Base-by-base conservation (phyloP, 2,113 vertebrate genomes). In the Syrrhaptes paradoxus region DNA sequence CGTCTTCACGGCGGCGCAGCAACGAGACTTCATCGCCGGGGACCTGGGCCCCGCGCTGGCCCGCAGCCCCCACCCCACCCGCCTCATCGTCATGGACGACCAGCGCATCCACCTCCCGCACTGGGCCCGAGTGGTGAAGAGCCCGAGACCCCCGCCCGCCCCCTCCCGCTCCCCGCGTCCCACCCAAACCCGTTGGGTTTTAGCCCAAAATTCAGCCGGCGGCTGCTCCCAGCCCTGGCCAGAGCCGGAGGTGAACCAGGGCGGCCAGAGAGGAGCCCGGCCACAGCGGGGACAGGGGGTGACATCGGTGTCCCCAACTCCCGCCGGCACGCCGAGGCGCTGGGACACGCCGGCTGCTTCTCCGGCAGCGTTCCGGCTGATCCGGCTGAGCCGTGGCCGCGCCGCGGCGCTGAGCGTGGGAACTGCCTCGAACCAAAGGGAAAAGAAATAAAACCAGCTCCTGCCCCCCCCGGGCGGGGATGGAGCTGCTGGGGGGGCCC, bases 81-180 rank as follows among this genome's bases (percentile, higher is more conserved):
- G 13, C 11, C 73, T 99, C 70, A 97, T 99, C 78, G 98, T 99
- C 19, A 95, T 99, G 51, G 99, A 99, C 11, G 99, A 99, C 96
- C 98, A 98, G 34, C 98, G 99, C 48, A 68, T 98, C 73, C 97
- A 99, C 94, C 98, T 99, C 94, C 99, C 99, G 0, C 74, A 93
- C 95, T 99, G 99, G 99, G 99, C 99, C 65, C 97, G 98, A 98
- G 99, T 98, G 98, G 99, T 99, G 98, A 96, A 11, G 72, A 90
- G 76, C 75, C 58, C 58, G 98, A 98, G 5, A 43, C 34, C 20
- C 1, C 5, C 5, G 2, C 51, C 45, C 29, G 22, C 29, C 54
- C 26, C 34, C 38, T 45, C 72, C 46, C 48, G 17, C 26, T 41
- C 58, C 49, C 52, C 52, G 26, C 4, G 16, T 67, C 43, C 5